Base-by-base conservation (phyloP, 2,888 invertebrate genomes). In the Caenorhabditis parvicauda region DNA sequence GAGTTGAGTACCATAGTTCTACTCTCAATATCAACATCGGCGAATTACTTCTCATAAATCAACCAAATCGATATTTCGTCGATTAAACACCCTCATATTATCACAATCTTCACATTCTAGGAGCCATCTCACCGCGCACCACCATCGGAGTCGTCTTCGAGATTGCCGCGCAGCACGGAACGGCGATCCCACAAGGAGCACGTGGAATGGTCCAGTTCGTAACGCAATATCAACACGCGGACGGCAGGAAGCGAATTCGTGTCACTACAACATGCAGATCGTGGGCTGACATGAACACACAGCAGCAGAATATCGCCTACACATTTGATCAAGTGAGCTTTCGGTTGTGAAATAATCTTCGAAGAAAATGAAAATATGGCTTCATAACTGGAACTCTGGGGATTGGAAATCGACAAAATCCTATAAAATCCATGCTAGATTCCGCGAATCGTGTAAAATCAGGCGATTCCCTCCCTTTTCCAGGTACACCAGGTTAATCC, bases 151-250 rank as follows among this genome's bases (percentile, higher is more conserved):
- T 95, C 74, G 93, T 95, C 85, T 95, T 98, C 83, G 98, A 99
- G 86, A 91, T 98, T 60, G 90, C 91, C 19, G 92, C 90, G 43
- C 89, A 95, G 84, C 94, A 95, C 82, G 89, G 91, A 91, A 75
- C 94, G 91, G 69, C 76, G 2, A 46, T 80, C 14, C 76, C 77
- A 0, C 93, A 78, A 66, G 95, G 95, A 47, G 93, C 94, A 0
- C 87, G 95, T 51, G 98, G 96, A 9, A 94, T 91, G 81, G 89
- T 98, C 62, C 98, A 99, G 83, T 92, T 98, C 82, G 93, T 98
- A 70, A 93, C 94, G 1, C 93, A 96, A 82, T 98, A 98, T 85
- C 96, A 94, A 80, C 96, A 98, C 84, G 89, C 94, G 12, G 91
- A 89, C 83, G 98, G 67, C 14, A 35, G 64, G 82, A 87, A 90